Evolutionary conservation across 2,113 vertebrate species (phyloP), one percentile per base, ranked within the genome.

Genomic region (Arenaria interpres): DNA sequence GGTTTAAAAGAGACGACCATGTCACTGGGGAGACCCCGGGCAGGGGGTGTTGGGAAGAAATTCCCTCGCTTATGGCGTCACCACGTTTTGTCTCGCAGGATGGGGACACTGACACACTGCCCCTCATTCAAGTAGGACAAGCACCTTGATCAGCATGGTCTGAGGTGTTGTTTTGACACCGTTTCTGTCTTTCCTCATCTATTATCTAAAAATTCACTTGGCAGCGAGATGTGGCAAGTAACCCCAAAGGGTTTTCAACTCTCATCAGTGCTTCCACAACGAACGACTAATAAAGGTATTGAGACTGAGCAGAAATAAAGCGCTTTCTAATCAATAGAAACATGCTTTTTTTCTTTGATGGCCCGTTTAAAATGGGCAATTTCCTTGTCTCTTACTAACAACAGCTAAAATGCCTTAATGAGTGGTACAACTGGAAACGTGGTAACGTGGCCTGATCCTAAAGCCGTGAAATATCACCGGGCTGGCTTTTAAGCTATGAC

Each of bases 51-150:
- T 68, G 5, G 66, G 66, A 87, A 91, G 53, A 53, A 73, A 72
- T 25, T 50, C 54, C 50, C 63, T 82, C 1, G 1, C 27, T 62
- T 57, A 79, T 0, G 0, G 22, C 4, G 4, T 18, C 1, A 1
- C 63, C 5, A 2, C 25, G 35, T 71, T 59, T 80, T 71, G 32
- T 74, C 67, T 88, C 67, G 7, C 1, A 14, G 89, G 77, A 64
- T 67, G 85, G 41, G 28, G 75, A 91, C 57, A 39, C 53, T 79
- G 82, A 74, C 78, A 96, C 11, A 92, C 87, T 95, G 89, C 43
- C 80, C 77, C 39, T 78, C 48, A 75, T 91, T 89, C 75, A 66
- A 48, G 62, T 57, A 91, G 77, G 67, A 72, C 14, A 1, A 57
- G 19, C 23, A 75, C 46, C 60, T 74, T 33, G 20, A 82, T 53